phyloP scores from a whole-genome alignment of 2,113 vertebrate species.

The Scolopax mira region DNA sequence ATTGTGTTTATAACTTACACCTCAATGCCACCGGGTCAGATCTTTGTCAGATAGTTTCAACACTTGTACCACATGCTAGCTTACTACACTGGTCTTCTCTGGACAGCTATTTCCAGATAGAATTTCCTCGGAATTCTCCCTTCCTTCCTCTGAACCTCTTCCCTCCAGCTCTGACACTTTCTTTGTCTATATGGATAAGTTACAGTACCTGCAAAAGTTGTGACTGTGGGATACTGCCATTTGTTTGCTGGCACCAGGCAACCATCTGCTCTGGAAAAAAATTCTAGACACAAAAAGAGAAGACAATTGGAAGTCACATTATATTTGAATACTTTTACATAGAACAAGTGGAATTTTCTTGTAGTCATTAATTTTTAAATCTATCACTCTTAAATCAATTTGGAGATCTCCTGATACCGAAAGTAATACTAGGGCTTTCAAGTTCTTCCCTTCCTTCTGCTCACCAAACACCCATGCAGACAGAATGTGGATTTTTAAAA shows the following conservation, averaged over 20 bases:
- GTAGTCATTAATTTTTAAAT: background rate
- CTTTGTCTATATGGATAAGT: background rate
- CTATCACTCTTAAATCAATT: background rate
- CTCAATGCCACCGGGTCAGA: background rate
- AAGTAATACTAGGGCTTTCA: background rate
- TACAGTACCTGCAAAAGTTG: slow-evolving; percentile 92
- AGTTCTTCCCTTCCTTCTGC: slow-evolving; percentile 3
- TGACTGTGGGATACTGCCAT: slow-evolving; percentile 86
- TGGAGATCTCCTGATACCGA: background rate
- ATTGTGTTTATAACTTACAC: background rate
- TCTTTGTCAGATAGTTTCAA: background rate
- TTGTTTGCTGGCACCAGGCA: slow-evolving; percentile 93
- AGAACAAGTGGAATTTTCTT: background rate
- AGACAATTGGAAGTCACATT: background rate
- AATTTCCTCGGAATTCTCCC: background rate
- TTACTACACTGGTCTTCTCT: background rate
- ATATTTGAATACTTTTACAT: background rate
- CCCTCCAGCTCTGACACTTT: background rate
- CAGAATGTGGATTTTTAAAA: slow-evolving; percentile 10
- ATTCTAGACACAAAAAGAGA: slow-evolving; percentile 73
- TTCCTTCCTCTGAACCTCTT: background rate
- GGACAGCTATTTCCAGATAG: background rate
- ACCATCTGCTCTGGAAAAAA: slow-evolving; percentile 99
- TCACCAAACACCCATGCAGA: background rate
- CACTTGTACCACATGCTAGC: background rate